phyloP scores from a whole-genome alignment of 2,113 vertebrate genomes.

The Sardina pilchardus region DNA sequence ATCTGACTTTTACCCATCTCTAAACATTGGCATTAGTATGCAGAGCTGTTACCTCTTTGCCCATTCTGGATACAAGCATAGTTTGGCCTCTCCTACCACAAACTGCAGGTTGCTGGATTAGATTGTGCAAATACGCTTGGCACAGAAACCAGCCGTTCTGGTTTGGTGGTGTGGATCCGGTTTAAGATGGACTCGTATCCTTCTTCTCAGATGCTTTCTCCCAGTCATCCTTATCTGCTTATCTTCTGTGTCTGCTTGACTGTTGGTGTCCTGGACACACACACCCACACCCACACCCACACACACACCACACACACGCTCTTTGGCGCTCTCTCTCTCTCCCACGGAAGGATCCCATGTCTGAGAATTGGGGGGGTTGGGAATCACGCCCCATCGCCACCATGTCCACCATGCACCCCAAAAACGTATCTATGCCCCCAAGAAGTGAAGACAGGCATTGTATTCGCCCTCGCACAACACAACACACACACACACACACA shows the following conservation, averaged over 20 bases:
- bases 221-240: slow-evolving; percentile 26
- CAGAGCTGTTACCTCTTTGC: neutral
- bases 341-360: neutral
- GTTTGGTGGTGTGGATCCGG: slow-evolving; percentile 55
- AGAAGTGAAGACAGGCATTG: slow-evolving; percentile 37
- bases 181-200: slow-evolving; percentile 43
- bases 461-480: slow-evolving; percentile 39
- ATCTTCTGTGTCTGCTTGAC: slow-evolving; percentile 15
- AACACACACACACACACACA: slow-evolving; percentile 3
- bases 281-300: neutral
- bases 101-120: slow-evolving; percentile 31
- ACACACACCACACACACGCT: neutral
- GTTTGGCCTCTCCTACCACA: neutral
- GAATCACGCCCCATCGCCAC: neutral
- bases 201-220: slow-evolving; percentile 28
- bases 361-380: slow-evolving; percentile 14
- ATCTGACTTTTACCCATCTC: slow-evolving; percentile 12
- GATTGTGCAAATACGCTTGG: slow-evolving; percentile 39
- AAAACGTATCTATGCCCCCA: slow-evolving; percentile 18
- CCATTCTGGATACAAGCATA: neutral
- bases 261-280: slow-evolving; percentile 17
- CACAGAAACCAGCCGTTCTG: slow-evolving; percentile 47
- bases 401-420: neutral
- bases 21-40: slow-evolving; percentile 8
- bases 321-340: neutral